Percentiles rank a stretch among this genome's conserved stretches.
These are phyloP conservation scores for Aptenodytes forsteri DNA, from an alignment of 2,113 vertebrate species.

Conservation along the genomic window DNA sequence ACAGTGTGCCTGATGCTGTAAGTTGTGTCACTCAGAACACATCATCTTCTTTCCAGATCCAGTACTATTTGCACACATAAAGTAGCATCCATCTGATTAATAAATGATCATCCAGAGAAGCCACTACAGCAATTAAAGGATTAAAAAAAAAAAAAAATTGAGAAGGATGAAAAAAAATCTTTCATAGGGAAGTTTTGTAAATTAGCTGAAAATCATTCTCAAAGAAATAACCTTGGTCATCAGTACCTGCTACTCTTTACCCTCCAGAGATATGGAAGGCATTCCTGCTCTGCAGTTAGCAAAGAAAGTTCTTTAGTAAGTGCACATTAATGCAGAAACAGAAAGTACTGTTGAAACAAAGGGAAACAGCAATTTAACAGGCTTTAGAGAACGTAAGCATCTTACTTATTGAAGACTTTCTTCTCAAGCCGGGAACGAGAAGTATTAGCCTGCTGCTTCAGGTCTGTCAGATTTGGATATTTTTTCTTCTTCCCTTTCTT, in stretches of 20 bases:
- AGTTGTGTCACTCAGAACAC: background rate
- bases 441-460: conserved; percentile 84
- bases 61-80: background rate
- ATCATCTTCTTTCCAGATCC: background rate
- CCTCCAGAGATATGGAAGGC: background rate
- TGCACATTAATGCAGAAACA: background rate
- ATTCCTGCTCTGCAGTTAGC: background rate
- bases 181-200: background rate
- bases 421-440: conserved; percentile 85
- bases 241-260: background rate
- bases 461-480: conserved; percentile 87
- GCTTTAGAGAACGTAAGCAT: background rate
- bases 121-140: background rate
- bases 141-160: background rate
- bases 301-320: background rate
- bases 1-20: background rate
- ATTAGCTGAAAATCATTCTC: background rate
- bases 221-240: background rate
- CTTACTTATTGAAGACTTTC: conserved; percentile 94
- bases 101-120: background rate
- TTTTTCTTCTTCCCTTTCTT: conserved; percentile 82
- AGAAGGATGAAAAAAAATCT: background rate
- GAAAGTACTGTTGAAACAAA: background rate
- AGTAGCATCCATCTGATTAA: background rate
- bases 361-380: background rate